Conservation (phyloP, 2,888 invertebrate genomes). For the Campoletis raptor region DNA sequence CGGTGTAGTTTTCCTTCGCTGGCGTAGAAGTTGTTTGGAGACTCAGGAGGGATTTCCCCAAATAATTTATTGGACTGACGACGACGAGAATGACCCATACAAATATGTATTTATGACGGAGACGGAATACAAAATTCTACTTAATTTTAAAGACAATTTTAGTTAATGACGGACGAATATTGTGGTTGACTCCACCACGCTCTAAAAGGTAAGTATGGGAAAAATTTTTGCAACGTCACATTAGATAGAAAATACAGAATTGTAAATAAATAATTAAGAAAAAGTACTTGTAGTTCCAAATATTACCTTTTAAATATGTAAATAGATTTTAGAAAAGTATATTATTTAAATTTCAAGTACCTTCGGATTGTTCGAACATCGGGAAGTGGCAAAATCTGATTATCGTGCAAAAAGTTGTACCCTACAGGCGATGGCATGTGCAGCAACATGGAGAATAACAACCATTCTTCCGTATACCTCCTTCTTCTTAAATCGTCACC, state of each 20-base stretch:
- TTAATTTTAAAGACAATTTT: too few species aligned
- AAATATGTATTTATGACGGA: too few species aligned
- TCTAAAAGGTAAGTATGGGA: too few species aligned
- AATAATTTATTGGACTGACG: too few species aligned
- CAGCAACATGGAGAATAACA: constrained; percentile 67
- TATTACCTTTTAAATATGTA: constrained; percentile 1
- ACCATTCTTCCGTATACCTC: constrained; percentile 68
- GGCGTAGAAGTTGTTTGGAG: too few species aligned
- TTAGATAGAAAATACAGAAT: constrained; percentile 38
- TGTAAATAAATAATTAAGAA: constrained; percentile 21
- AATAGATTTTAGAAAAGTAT: constrained; percentile 3
- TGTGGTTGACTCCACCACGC: too few species aligned
- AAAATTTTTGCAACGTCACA: too few species aligned
- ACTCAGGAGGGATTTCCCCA: too few species aligned
- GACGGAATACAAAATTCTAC: too few species aligned
- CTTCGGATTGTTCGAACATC: constrained; percentile 61
- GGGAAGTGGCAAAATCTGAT: constrained; percentile 63
- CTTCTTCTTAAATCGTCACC: constrained; percentile 48
- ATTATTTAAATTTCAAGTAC: constrained; percentile 42
- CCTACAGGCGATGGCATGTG: constrained; percentile 68
- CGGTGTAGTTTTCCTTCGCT: too few species aligned
- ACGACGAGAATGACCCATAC: too few species aligned
- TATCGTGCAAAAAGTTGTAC: constrained; percentile 64
- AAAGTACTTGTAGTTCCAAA: constrained; percentile 14
- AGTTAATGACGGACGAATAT: too few species aligned